Conservation (phyloP, 1,140 invertebrate genomes). For the Epicauta chinensis region DNA sequence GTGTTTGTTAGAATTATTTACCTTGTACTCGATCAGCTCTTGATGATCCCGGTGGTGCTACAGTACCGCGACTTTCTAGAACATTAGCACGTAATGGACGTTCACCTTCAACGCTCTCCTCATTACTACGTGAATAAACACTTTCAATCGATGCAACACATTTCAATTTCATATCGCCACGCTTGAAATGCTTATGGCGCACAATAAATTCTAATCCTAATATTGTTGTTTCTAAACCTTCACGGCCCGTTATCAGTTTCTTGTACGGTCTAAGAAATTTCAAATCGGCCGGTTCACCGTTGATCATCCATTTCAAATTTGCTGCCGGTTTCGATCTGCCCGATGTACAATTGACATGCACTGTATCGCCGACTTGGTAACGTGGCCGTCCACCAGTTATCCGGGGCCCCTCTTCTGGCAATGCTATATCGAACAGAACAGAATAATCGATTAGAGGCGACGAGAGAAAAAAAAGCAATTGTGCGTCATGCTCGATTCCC, state of each 20-base stretch:
- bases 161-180: slow-evolving; percentile 79
- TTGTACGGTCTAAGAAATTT: slow-evolving; percentile 37
- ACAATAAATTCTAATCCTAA: slow-evolving; percentile 63
- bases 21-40: slow-evolving; percentile 53
- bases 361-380: slow-evolving; percentile 74
- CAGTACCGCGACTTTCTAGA: slow-evolving; percentile 56
- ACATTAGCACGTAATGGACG: slow-evolving; percentile 55
- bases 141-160: slow-evolving; percentile 81
- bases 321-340: slow-evolving; percentile 75
- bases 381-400: slow-evolving; percentile 71
- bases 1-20: slow-evolving; percentile 21
- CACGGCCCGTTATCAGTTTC: slow-evolving; percentile 40
- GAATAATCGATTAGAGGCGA: too few relatives aligned
- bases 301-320: slow-evolving; percentile 80
- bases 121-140: slow-evolving; percentile 74
- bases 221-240: slow-evolving; percentile 65
- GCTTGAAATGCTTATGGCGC: slow-evolving; percentile 66
- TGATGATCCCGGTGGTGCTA: slow-evolving; percentile 42
- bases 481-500: too few relatives aligned
- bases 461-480: too few relatives aligned
- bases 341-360: slow-evolving; percentile 78
- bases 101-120: slow-evolving; percentile 72
- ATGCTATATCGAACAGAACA: too few relatives aligned
- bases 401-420: slow-evolving; percentile 74
- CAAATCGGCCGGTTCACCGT: slow-evolving; percentile 65